Evolutionary conservation across 2,113 vertebrate genomes (phyloP).

Genomic region (Oncorhynchus masou): DNA sequence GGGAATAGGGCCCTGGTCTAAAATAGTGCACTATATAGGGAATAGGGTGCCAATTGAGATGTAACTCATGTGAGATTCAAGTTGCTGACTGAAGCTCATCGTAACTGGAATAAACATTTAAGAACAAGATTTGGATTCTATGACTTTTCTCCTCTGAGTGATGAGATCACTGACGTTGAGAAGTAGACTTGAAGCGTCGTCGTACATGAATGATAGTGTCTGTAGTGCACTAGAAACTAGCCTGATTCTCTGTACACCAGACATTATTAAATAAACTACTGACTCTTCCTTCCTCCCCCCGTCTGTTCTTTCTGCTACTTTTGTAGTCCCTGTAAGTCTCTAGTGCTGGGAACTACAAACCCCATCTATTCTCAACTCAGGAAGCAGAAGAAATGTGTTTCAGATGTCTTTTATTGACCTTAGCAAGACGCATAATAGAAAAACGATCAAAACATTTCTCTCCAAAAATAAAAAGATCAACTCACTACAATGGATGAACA

Average conservation of each 20-base stretch:
- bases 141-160: constrained; percentile 36
- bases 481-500: constrained; percentile 38
- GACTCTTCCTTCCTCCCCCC: too few relatives aligned
- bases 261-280: neutral
- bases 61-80: neutral
- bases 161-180: constrained; percentile 10
- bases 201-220: neutral
- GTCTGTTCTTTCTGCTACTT: neutral
- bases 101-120: neutral
- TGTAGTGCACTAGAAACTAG: constrained; percentile 1
- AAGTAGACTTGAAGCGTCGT: neutral
- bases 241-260: neutral
- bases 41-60: too few relatives aligned
- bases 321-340: too few relatives aligned
- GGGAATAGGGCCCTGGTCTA: too few relatives aligned
- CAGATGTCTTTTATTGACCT: constrained; percentile 58
- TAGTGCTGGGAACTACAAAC: too few relatives aligned
- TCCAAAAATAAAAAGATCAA: constrained; percentile 57
- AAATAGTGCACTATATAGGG: too few relatives aligned
- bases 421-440: constrained; percentile 54
- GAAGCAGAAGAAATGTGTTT: neutral
- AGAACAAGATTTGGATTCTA: constrained; percentile 11
- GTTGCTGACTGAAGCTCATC: neutral
- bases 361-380: too few relatives aligned
- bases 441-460: constrained; percentile 47